These are phyloP conservation scores for Salticus scenicus DNA, from an alignment of 2,888 invertebrate genomes.

Conservation along the genomic window DNA sequence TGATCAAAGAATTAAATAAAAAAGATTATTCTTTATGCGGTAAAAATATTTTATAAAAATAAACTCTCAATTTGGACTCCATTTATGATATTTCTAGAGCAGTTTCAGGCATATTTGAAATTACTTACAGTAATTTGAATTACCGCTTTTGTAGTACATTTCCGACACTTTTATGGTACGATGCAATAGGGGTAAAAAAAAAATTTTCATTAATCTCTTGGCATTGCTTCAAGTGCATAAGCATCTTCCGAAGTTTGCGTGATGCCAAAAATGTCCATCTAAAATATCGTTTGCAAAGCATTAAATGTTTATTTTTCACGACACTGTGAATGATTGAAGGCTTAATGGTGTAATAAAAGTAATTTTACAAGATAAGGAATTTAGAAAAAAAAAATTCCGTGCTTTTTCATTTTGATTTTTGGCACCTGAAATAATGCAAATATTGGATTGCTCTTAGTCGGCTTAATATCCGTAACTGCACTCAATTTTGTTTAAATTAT, in stretches of 20 bases:
- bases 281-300: background rate
- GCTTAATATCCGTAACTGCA: too few relatives aligned
- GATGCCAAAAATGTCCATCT: slow-evolving; percentile 1
- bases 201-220: background rate
- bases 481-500: too few relatives aligned
- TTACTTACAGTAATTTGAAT: background rate
- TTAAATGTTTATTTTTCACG: slow-evolving; percentile 1
- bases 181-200: background rate
- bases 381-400: too few relatives aligned
- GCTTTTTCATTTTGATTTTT: too few relatives aligned
- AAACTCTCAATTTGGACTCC: background rate
- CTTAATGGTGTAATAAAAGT: background rate
- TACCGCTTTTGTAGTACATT: slow-evolving; percentile 1
- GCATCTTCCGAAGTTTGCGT: background rate
- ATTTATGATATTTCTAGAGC: background rate
- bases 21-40: background rate
- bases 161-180: background rate
- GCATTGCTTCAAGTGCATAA: background rate
- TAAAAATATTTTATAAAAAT: background rate
- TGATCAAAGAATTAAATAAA: too few relatives aligned
- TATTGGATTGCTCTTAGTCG: too few relatives aligned
- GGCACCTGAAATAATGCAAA: too few relatives aligned
- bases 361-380: background rate
- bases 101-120: background rate
- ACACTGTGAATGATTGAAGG: background rate